Percentiles rank a stretch among this genome's conserved stretches.
These are phyloP conservation scores for Arrhamphus sclerolepis DNA, from an alignment of 2,797 vertebrate genomes.

Conservation along the genomic window DNA sequence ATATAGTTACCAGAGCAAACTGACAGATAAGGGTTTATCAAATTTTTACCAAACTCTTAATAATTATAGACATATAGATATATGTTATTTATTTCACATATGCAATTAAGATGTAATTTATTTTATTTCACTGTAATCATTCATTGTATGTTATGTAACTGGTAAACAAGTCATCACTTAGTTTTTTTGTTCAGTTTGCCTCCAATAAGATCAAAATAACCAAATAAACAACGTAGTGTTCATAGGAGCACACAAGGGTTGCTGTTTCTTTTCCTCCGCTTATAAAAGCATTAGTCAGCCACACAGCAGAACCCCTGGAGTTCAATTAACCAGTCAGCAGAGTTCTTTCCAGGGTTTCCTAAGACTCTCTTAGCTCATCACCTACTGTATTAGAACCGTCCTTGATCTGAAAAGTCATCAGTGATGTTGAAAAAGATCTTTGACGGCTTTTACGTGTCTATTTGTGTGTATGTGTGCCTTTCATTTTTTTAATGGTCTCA, in stretches of 20 bases:
- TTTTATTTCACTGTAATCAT: not conserved
- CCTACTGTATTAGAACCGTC: conserved; percentile 41
- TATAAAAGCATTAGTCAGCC: conserved; percentile 59
- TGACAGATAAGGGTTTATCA: too few species aligned
- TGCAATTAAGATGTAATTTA: not conserved
- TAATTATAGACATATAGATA: too few species aligned
- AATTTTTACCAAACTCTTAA: too few species aligned
- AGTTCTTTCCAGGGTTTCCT: conserved; percentile 45
- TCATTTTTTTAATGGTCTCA: conserved; percentile 49
- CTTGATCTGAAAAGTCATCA: conserved; percentile 51
- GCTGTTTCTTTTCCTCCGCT: conserved; percentile 44
- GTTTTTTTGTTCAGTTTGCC: not conserved
- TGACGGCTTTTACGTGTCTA: not conserved
- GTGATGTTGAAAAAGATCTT: conserved; percentile 35
- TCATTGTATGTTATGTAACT: not conserved
- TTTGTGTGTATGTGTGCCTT: conserved; percentile 12
- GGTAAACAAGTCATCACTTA: not conserved
- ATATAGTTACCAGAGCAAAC: too few species aligned
- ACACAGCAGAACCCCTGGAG: conserved; percentile 59
- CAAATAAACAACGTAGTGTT: conserved; percentile 20
- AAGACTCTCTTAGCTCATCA: conserved; percentile 45
- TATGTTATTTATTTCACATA: not conserved
- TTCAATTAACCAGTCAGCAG: conserved; percentile 63
- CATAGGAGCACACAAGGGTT: conserved; percentile 8
- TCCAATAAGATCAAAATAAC: conserved; percentile 11